Base-by-base conservation (phyloP, 2,888 invertebrate genomes). In the Acanthosepion pharaonis region DNA sequence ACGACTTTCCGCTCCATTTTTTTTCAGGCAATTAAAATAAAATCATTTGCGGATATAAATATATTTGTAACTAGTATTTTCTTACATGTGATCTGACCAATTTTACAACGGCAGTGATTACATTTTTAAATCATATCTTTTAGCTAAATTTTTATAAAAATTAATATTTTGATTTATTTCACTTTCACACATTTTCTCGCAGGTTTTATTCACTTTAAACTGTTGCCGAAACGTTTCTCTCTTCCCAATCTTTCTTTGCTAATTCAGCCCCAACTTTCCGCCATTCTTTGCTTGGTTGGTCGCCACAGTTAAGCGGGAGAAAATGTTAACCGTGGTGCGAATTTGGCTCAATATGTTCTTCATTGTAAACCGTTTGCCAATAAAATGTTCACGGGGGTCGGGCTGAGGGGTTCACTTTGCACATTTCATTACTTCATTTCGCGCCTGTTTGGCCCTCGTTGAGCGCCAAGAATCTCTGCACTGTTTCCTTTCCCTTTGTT, bases 331-430 rank as follows among this genome's bases (percentile, higher is more conserved):
- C 20, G 23, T 59, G 23, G 23, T 5, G 23, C 23, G 59, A 59
- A 78, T 78, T 78, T 78, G 78, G 78, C 78, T 78, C 78, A 78
- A 78, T 78, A 78, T 78, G 78, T 78, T 78, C 78, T 78, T 78
- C 78, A 78, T 78, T 78, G n/a, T 9, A 78, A 78, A 78, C 42
- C 78, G 78, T 78, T 78, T 78, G 78, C 78, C 78, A 78, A 78
- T 78, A 18, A 78, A 78, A n/a, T 78, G 78, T 15, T 33, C 78
- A 78, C 3, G 33, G 20, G 11, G n/a, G 78, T n/a, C 9, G 78
- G n/a, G n/a, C 9, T n/a, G 78, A 33, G n/a, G n/a, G n/a, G n/a
- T 33, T 78, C 78, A 78, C 78, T 78, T 78, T 78, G 11, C 78
- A 78, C 78, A 78, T 78, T 78, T 78, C 78, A 78, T 78, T 78